phyloP scores from a whole-genome alignment of 2,797 vertebrate genomes.

The Poeciliopsis turneri region DNA sequence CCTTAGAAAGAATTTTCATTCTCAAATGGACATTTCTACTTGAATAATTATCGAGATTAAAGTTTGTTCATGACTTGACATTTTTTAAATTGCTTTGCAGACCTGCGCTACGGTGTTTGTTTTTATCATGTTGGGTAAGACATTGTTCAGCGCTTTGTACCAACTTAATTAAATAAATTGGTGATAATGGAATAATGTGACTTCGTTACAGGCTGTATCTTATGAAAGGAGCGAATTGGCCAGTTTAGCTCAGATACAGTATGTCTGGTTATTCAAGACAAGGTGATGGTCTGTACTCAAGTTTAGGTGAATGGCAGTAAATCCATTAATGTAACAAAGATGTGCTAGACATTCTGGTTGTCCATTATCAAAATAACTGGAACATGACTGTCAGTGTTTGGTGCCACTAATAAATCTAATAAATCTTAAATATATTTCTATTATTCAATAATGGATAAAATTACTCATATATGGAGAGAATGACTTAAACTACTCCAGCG shows the following conservation, averaged over 20 bases:
- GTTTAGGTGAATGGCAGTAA: conserved; percentile 12
- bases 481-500: background rate
- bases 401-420: background rate
- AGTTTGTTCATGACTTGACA: conserved; percentile 8
- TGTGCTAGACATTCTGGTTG: conserved; percentile 5
- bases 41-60: background rate
- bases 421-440: background rate
- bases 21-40: background rate
- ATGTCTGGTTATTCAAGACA: conserved; percentile 25
- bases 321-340: conserved; percentile 44
- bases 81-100: conserved; percentile 39
- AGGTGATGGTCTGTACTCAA: conserved; percentile 5
- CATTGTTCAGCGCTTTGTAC: conserved; percentile 54
- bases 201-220: conserved; percentile 33
- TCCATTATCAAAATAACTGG: conserved; percentile 32
- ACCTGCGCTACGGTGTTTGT: conserved; percentile 31
- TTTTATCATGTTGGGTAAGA: conserved; percentile 62
- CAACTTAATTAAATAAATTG: conserved; percentile 59
- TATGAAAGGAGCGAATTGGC: background rate
- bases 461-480: background rate
- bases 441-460: background rate
- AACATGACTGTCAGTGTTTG: conserved; percentile 21
- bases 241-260: conserved; percentile 11
- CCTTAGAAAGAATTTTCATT: background rate
- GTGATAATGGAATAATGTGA: conserved; percentile 60